Evolutionary conservation across 2,888 invertebrate species (phyloP).

Genomic region (Cheilosia grossa): DNA sequence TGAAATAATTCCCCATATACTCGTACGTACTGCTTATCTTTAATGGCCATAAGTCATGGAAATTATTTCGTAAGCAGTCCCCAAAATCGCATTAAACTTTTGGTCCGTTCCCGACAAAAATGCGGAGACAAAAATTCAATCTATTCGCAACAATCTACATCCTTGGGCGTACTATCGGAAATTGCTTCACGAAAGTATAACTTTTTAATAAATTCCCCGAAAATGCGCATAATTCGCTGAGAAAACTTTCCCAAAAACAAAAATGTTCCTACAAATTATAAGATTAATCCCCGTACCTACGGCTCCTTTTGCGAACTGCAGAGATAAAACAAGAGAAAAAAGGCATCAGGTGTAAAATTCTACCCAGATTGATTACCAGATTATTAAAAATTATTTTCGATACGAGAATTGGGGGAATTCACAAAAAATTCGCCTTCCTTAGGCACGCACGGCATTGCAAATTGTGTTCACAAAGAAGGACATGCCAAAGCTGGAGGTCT

Average conservation of each 20-base stretch:
- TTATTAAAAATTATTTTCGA: slow-evolving; percentile 43
- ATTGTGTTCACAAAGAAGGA: background rate
- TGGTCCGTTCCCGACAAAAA: background rate
- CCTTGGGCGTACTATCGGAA: slow-evolving; percentile 27
- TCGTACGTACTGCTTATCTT: background rate
- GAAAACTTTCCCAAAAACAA: slow-evolving; percentile 21
- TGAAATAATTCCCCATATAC: background rate
- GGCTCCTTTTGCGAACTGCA: slow-evolving; percentile 17
- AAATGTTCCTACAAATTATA: slow-evolving; percentile 24
- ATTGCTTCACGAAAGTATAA: slow-evolving; percentile 22
- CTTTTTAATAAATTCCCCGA: slow-evolving; percentile 52
- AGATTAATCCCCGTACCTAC: slow-evolving; percentile 24
- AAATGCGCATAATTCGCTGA: slow-evolving; percentile 46
- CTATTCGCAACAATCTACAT: background rate
- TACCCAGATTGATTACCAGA: slow-evolving; percentile 61
- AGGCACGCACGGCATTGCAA: background rate
- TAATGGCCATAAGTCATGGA: background rate
- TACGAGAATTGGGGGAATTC: background rate
- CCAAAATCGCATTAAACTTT: background rate
- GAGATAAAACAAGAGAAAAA: background rate
- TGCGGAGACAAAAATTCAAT: background rate
- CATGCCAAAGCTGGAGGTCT: background rate
- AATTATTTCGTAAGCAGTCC: background rate
- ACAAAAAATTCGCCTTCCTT: background rate
- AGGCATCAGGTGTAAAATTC: slow-evolving; percentile 48